These are phyloP conservation scores for Rhodophaea formosa DNA, from an alignment of 2,888 invertebrate genomes.

Conservation along the genomic window DNA sequence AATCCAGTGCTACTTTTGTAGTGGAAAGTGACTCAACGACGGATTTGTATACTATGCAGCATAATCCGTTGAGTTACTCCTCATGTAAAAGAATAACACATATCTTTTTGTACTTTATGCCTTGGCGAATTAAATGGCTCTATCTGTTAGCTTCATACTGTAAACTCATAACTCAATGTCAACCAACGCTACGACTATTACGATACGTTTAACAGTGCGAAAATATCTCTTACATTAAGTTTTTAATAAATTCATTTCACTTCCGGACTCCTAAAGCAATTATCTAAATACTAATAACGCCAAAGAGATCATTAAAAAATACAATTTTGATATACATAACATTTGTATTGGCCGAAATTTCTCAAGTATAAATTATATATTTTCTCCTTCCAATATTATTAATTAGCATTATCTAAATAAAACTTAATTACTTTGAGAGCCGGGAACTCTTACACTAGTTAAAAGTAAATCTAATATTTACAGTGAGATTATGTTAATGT, in stretches of 20 bases:
- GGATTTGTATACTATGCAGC: too few species aligned
- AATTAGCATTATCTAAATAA: conserved; percentile 68
- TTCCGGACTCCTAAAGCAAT: conserved; percentile 80
- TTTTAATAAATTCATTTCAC: conserved; percentile 78
- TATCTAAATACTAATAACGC: conserved; percentile 68
- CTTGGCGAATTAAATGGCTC: too few species aligned
- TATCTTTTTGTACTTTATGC: too few species aligned
- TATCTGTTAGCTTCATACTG: neutral
- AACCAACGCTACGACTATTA: conserved; percentile 49
- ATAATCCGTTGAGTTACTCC: too few species aligned
- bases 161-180: conserved; percentile 34
- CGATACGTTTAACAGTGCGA: conserved; percentile 75
- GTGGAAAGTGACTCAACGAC: too few species aligned
- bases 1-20: too few species aligned
- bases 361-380: conserved; percentile 67
- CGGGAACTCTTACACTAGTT: conserved; percentile 73
- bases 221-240: conserved; percentile 76
- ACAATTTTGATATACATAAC: conserved; percentile 78
- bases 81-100: too few species aligned
- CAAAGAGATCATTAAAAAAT: conserved; percentile 80
- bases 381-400: conserved; percentile 46
- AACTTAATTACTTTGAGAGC: conserved; percentile 80
- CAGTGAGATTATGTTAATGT: conserved; percentile 74
- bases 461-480: conserved; percentile 71
- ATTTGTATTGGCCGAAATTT: conserved; percentile 76